Conservation (phyloP, 2,113 vertebrate species). For the Orycteropus afer region DNA sequence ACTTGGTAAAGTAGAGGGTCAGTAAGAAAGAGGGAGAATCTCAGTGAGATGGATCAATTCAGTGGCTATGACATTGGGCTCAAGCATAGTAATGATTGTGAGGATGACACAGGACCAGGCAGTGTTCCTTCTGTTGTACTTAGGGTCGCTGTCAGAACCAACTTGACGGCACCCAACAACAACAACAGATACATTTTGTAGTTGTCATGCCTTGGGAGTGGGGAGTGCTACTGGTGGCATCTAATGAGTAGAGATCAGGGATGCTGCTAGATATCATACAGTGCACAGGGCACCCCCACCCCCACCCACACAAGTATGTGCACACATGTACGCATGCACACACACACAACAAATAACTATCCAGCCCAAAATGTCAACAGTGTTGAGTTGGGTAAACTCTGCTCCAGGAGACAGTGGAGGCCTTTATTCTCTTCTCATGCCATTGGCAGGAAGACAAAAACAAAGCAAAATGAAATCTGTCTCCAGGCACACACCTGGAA, state of each 20-base stretch:
- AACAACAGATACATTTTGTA: not conserved
- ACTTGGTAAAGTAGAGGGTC: too few species aligned
- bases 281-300: not conserved
- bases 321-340: not conserved
- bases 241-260: not conserved
- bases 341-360: not conserved
- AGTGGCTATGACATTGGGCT: too few species aligned
- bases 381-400: not conserved
- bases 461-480: not conserved
- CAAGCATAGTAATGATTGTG: too few species aligned
- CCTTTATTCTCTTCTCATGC: not conserved
- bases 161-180: too few species aligned
- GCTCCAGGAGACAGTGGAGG: not conserved
- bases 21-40: too few species aligned
- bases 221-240: not conserved
- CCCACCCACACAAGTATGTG: too few species aligned
- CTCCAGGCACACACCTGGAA: not conserved
- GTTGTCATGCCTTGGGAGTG: not conserved
- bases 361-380: not conserved
- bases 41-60: too few species aligned
- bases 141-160: too few species aligned
- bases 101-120: too few species aligned
- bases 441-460: conserved; percentile 45
- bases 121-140: too few species aligned
- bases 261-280: too few species aligned